Base-by-base conservation (phyloP, 2,113 vertebrate species). In the Spheniscus mendiculus region DNA sequence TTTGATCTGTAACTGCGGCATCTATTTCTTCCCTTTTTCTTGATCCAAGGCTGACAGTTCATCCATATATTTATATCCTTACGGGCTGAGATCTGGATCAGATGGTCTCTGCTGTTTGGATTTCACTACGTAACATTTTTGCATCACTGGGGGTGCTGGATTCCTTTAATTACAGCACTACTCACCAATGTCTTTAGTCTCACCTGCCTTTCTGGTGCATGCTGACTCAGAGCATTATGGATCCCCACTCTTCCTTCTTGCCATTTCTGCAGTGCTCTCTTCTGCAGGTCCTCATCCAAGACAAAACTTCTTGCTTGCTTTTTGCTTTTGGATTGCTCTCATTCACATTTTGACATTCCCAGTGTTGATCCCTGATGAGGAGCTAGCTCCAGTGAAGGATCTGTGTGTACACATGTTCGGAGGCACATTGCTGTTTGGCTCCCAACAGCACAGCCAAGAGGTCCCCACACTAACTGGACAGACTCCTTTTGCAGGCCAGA, bases 51-150 rank as follows among this genome's bases (percentile, higher is more conserved):
- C 78, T 80, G 83, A 55, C 34, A 91, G 67, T 90, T 93, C 88
- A 93, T 93, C 89, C 55, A 87, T 90, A 83, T 81, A 93, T 95
- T 94, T 92, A 95, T 90, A 52, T 65, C 63, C 85, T 96, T 86
- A 44, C 0, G 2, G 69, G 47, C 76, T 94, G 79, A 19, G 55
- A 81, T 86, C 34, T 80, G 15, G 49, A 77, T 77, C 2, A 11
- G 44, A 81, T 63, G 52, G 32, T 67, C 23, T 90, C 59, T 77
- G 50, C 76, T 86, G n/a, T 81, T 90, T 70, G 55, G 32, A 63
- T 90, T 55, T 93, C 76, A 77, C 10, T 38, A 59, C 18, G 81
- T 42, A 80, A 72, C 11, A 23, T 32, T 80, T 93, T 62, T 95
- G 12, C 62, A 49, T 34, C 36, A 27, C 53, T 38, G 17, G 6